Evolutionary conservation across 2,113 vertebrate species (phyloP).

Genomic region (Etia nguti): DNA sequence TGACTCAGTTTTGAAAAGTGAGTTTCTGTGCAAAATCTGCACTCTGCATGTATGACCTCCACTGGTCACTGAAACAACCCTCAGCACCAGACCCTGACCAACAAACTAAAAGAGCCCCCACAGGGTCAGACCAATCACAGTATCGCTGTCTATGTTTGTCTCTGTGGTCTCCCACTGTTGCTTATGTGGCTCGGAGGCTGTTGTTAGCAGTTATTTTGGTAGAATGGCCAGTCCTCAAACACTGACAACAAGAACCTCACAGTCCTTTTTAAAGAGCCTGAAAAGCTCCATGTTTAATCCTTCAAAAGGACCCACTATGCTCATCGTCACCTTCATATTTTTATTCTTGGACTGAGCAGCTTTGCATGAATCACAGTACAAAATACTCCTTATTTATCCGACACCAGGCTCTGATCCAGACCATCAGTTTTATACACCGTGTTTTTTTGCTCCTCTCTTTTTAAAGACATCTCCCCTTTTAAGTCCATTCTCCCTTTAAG

Average conservation of each 20-base stretch:
- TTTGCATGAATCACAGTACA: background rate
- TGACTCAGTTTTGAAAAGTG: background rate
- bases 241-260: background rate
- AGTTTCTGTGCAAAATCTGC: background rate
- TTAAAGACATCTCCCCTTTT: background rate
- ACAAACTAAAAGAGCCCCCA: background rate
- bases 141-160: background rate
- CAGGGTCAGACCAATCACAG: background rate
- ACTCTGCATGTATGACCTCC: background rate
- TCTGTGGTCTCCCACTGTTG: background rate
- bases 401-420: background rate
- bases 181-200: background rate
- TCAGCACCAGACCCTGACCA: background rate
- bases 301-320: background rate
- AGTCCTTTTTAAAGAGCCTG: background rate
- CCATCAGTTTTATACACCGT: background rate
- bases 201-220: background rate
- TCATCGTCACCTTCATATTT: rapidly evolving
- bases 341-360: background rate
- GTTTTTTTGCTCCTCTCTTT: background rate
- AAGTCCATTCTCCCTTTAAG: background rate
- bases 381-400: no score
- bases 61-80: background rate
- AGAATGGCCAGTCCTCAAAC: background rate
- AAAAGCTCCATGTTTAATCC: background rate